Base-by-base conservation (phyloP, 2,888 invertebrate species). In the Pheosia gnoma region DNA sequence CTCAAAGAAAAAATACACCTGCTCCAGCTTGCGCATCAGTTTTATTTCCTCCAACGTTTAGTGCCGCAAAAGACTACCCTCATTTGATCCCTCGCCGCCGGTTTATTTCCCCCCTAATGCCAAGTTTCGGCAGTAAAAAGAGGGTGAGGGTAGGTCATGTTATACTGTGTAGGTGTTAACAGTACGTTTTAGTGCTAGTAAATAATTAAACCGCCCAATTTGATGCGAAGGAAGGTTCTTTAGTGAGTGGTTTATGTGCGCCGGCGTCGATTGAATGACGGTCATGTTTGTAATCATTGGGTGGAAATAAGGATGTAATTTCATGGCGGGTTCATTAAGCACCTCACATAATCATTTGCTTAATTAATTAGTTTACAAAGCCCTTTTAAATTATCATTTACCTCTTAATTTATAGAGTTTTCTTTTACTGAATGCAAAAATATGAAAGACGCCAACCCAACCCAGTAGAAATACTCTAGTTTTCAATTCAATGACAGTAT, bases 151-250 rank as follows among this genome's bases (percentile, higher is more conserved):
- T 76, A 84, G 89, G 80, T 88, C 90, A 82, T 66, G 72, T 75
- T 85, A 78, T 69, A 66, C 75, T 86, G 86, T 80, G 77, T 79
- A 77, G 71, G 79, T 83, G 64, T 85, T 86, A 86, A 84, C 85
- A 82, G 82, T 81, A 82, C 75, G 88, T 89, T 93, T 92, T 91
- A 93, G 83, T 89, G 86, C 87, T 86, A 88, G 91, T 92, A 91
- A 92, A 93, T 91, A 92, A 91, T 90, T 90, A 89, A 86, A 89
- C 83, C 86, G 75, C 85, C 88, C 92, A 93, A 93, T 93, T 93
- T 92, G 93, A 93, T 93, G 93, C 81, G 89, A 82, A 75, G 81
- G 85, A 86, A 85, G 82, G 81, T 82, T 82, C 78, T 82, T 81
- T 76, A 72, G 77, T 79, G 79, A 79, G 81, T 82, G 81, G 83